Conservation (phyloP, 2,797 vertebrate genomes). For the Gila robusta region DNA sequence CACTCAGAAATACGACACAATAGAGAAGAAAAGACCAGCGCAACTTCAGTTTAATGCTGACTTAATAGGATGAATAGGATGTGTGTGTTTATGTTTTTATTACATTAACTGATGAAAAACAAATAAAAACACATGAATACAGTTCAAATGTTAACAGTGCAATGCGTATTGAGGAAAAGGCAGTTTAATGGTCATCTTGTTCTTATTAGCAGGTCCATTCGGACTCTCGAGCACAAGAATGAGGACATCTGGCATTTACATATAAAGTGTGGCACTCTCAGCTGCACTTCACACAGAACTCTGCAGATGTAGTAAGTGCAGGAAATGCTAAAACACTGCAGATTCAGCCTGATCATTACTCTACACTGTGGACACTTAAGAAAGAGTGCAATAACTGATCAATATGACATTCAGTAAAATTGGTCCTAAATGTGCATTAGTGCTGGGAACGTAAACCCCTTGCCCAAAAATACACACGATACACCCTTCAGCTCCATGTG, state of each 20-base stretch:
- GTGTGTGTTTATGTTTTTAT: not conserved
- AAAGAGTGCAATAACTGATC: not conserved
- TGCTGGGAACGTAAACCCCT: not conserved
- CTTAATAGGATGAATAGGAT: not conserved
- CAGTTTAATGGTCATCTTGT: not conserved
- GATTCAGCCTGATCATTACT: not conserved
- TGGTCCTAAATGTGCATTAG: not conserved
- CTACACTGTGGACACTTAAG: not conserved
- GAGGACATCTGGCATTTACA: not conserved
- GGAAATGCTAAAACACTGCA: not conserved
- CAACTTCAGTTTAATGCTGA: not conserved
- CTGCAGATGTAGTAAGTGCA: not conserved
- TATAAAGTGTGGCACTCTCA: not conserved
- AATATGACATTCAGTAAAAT: not conserved
- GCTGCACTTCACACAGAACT: not conserved
- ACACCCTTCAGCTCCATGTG: not conserved
- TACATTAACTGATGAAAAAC: not conserved
- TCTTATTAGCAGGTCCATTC: too few relatives aligned
- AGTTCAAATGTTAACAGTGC: conserved; percentile 1
- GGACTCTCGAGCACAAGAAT: not conserved
- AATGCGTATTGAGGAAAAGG: not conserved
- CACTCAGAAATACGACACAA: not conserved
- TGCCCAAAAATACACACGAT: not conserved
- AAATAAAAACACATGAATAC: not conserved
- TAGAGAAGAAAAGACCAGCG: not conserved